Evolutionary conservation across 2,888 invertebrate species (phyloP).

Genomic region (Cephus rjabovi): DNA sequence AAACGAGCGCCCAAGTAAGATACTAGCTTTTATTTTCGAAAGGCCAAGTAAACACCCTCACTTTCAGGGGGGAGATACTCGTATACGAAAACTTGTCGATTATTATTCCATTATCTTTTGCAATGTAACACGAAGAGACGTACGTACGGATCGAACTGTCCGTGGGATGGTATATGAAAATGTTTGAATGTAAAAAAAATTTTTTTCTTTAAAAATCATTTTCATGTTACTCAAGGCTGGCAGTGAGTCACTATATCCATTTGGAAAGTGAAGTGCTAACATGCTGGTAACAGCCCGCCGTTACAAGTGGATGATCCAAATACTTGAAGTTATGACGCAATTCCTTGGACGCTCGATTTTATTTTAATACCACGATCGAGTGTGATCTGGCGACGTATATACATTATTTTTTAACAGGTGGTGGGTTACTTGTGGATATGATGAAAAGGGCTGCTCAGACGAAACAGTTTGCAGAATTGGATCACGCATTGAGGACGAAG

Average conservation of each 20-base stretch:
- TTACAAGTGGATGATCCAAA: slow-evolving; percentile 36
- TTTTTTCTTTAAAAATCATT: background rate
- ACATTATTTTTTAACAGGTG: slow-evolving; percentile 70
- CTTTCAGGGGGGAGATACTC: background rate
- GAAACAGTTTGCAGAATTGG: slow-evolving; percentile 91
- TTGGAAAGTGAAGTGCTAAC: slow-evolving; percentile 37
- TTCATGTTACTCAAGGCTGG: slow-evolving; percentile 20
- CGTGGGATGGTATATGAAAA: background rate
- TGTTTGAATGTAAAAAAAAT: background rate
- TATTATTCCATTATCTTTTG: background rate
- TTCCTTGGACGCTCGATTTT: background rate
- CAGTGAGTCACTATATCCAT: slow-evolving; percentile 36
- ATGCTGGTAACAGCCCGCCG: slow-evolving; percentile 20
- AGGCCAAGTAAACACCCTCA: background rate
- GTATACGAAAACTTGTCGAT: background rate
- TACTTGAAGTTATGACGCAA: slow-evolving; percentile 36
- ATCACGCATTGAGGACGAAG: slow-evolving; percentile 91
- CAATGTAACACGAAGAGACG: background rate
- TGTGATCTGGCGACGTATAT: background rate
- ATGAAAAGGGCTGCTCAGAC: slow-evolving; percentile 92
- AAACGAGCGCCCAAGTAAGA: background rate
- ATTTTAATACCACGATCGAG: background rate
- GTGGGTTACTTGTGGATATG: slow-evolving; percentile 92
- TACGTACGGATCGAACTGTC: background rate
- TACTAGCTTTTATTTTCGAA: background rate